Percentiles rank a stretch among this genome's conserved stretches.
Conservation (phyloP, 1,140 invertebrate genomes). For the Pseudomyrmex flavicornis region DNA sequence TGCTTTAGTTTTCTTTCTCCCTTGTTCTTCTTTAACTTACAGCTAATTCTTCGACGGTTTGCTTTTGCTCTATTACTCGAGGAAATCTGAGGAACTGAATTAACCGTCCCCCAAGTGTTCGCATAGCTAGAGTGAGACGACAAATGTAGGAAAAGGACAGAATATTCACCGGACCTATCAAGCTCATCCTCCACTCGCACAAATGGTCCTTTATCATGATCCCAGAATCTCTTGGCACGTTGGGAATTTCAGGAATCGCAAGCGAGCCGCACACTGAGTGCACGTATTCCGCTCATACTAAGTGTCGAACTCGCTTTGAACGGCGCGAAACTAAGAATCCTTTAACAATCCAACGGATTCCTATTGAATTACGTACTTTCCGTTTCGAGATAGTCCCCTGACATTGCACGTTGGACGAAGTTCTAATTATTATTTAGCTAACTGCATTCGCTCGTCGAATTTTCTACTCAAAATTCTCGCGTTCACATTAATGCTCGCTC, state of each 20-base stretch:
- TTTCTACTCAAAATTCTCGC: background rate
- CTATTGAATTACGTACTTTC: conserved; percentile 37
- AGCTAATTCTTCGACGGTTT: background rate
- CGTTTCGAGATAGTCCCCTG: background rate
- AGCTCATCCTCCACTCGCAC: conserved; percentile 18
- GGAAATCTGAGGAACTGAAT: conserved; percentile 60
- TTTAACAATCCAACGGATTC: conserved; percentile 43
- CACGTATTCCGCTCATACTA: conserved; percentile 22
- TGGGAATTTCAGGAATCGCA: conserved; percentile 64
- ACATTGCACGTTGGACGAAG: background rate
- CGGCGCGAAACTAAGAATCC: conserved; percentile 44
- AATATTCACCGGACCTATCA: background rate
- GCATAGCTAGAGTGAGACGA: conserved; percentile 14
- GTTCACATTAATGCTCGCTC: background rate
- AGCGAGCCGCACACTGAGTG: conserved; percentile 14
- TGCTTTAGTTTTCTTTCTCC: too few relatives aligned
- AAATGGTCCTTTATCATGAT: conserved; percentile 62
- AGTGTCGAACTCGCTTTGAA: conserved; percentile 49
- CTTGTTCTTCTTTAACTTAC: background rate
- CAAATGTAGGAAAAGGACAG: conserved; percentile 8
- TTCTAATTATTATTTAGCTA: background rate
- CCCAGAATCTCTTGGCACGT: conserved; percentile 7
- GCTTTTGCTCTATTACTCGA: conserved; percentile 32
- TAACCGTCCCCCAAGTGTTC: conserved; percentile 42
- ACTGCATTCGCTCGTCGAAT: background rate